A percentile compares a stretch with the other conserved stretches of the same genome.
These are phyloP conservation scores for Chaenodraco wilsoni DNA, from an alignment of 2,797 vertebrate species.

Conservation along the genomic window DNA sequence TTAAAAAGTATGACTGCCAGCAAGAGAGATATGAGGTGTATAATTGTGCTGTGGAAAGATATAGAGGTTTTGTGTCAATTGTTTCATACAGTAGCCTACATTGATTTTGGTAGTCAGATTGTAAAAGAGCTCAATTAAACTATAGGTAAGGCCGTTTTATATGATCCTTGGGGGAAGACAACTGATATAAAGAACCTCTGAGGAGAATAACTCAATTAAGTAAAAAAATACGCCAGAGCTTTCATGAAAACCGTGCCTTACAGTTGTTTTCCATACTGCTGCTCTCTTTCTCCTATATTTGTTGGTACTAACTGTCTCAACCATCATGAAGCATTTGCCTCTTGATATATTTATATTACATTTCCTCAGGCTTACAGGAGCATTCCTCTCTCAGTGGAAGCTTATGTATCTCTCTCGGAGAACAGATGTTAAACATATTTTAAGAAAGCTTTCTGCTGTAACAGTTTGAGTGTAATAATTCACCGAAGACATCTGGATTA, in stretches of 20 bases:
- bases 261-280: background rate
- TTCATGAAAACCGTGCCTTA: background rate
- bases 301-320: too few relatives aligned
- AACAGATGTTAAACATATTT: background rate
- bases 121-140: background rate
- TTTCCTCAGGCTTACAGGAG: background rate
- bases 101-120: too few relatives aligned
- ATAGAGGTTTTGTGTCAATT: background rate
- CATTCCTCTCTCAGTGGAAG: background rate
- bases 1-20: background rate
- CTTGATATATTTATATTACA: background rate
- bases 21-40: background rate
- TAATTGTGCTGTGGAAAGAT: background rate
- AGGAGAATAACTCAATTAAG: background rate
- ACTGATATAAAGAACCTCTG: background rate
- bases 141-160: background rate
- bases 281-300: background rate
- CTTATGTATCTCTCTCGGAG: background rate
- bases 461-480: background rate
- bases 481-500: background rate
- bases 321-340: background rate
- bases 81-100: background rate
- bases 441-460: background rate
- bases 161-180: background rate
- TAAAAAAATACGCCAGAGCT: background rate